Evolutionary conservation across 2,888 invertebrate species (phyloP).

Genomic region (Euplagia quadripunctaria): DNA sequence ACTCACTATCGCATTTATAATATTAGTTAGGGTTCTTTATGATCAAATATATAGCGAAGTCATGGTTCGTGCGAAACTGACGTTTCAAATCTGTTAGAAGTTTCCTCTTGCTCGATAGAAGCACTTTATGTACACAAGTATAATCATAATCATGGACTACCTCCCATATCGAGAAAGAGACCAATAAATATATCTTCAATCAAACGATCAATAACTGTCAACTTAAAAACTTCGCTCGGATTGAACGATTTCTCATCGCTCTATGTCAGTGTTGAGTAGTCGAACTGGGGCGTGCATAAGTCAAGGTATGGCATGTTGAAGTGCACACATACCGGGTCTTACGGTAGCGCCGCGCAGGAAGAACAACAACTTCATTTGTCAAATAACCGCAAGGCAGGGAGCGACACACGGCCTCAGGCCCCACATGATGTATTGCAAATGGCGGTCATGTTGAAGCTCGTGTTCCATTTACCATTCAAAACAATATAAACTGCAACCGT

Average conservation of each 20-base stretch:
- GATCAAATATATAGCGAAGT: too few relatives aligned
- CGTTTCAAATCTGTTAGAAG: too few relatives aligned
- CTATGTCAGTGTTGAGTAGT: conserved; percentile 24
- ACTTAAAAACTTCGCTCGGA: conserved; percentile 19
- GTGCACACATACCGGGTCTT: conserved; percentile 56
- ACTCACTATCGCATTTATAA: too few relatives aligned
- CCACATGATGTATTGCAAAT: conserved; percentile 73
- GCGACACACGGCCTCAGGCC: conserved; percentile 53
- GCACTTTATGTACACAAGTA: background rate
- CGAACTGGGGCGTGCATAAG: conserved; percentile 26
- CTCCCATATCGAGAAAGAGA: conserved; percentile 18
- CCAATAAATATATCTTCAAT: conserved; percentile 25
- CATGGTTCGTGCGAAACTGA: background rate
- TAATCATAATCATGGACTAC: background rate
- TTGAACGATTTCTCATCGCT: conserved; percentile 32
- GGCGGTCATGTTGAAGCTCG: conserved; percentile 76
- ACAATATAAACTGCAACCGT: conserved; percentile 64
- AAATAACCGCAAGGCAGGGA: conserved; percentile 72
- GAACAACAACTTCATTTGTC: conserved; percentile 80
- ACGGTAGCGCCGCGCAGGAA: conserved; percentile 62
- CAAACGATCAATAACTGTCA: conserved; percentile 35
- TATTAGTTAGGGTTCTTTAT: too few relatives aligned
- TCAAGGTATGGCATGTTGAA: conserved; percentile 27
- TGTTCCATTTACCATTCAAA: conserved; percentile 66
- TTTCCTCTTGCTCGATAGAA: too few relatives aligned